Evolutionary conservation across 2,797 vertebrate species (phyloP).

Genomic region (Catharus ustulatus): DNA sequence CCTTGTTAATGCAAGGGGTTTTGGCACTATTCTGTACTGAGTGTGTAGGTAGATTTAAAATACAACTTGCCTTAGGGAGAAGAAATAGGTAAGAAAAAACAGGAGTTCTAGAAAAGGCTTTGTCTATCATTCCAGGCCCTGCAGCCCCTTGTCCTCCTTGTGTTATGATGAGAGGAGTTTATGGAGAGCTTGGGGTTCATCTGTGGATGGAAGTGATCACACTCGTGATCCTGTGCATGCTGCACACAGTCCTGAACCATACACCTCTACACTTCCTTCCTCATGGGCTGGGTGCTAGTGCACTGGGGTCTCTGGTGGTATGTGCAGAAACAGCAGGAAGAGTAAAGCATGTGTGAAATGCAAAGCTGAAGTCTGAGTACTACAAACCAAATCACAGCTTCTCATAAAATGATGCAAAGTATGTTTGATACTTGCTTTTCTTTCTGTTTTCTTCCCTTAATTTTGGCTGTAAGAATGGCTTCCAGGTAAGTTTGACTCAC

Average conservation of each 20-base stretch:
- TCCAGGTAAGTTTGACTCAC: neutral
- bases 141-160: neutral
- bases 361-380: neutral
- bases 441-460: neutral
- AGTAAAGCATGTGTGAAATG: neutral
- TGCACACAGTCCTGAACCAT: neutral
- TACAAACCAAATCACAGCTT: neutral
- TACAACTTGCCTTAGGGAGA: neutral
- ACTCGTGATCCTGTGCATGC: neutral
- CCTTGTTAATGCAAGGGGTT: neutral
- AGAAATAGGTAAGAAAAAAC: neutral
- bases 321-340: neutral
- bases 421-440: neutral
- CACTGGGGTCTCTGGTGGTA: neutral
- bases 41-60: neutral
- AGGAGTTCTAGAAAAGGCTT: neutral
- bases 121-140: neutral
- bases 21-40: neutral
- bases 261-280: neutral
- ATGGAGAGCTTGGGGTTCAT: neutral
- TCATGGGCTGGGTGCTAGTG: rapidly evolving
- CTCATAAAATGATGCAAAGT: neutral
- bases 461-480: neutral
- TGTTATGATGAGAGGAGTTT: neutral
- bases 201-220: neutral